phyloP scores from a whole-genome alignment of 1,140 invertebrate genomes.

The Maniola jurtina region DNA sequence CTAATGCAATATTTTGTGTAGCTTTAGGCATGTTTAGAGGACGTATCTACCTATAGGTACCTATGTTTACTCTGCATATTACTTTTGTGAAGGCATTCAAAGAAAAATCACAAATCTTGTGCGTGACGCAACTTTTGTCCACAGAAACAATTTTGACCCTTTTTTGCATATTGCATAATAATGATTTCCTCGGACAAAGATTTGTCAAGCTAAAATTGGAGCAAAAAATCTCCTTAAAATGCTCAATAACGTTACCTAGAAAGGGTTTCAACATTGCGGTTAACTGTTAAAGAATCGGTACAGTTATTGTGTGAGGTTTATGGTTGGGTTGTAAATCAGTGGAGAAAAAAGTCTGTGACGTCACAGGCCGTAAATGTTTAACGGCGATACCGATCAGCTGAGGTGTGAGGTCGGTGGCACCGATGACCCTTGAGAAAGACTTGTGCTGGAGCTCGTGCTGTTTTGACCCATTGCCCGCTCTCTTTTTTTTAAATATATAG shows the following conservation, averaged over 20 bases:
- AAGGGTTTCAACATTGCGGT: conserved; percentile 75
- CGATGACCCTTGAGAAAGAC: conserved; percentile 33
- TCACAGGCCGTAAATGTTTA: conserved; percentile 69
- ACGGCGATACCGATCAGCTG: conserved; percentile 66
- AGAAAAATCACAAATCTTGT: conserved; percentile 23
- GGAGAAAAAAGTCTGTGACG: conserved; percentile 70
- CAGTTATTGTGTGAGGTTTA: conserved; percentile 74
- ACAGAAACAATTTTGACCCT: conserved; percentile 47
- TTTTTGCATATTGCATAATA: conserved; percentile 76
- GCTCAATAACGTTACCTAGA: conserved; percentile 63
- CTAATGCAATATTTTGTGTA: not conserved
- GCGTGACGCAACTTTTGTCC: conserved; percentile 31
- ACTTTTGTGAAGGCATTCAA: conserved; percentile 29
- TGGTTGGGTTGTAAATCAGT: conserved; percentile 69
- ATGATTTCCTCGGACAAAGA: conserved; percentile 52
- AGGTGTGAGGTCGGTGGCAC: conserved; percentile 54
- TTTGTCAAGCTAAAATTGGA: conserved; percentile 60
- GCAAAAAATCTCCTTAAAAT: conserved; percentile 58
- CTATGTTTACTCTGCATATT: conserved; percentile 4
- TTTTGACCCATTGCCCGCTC: not conserved
- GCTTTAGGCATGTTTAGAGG: not conserved
- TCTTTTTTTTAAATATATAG: no score
- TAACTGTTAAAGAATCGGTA: conserved; percentile 75
- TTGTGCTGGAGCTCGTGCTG: not conserved
- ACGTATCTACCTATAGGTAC: not conserved